phyloP scores from a whole-genome alignment of 2,888 invertebrate species.

The Teleiodes luculella region DNA sequence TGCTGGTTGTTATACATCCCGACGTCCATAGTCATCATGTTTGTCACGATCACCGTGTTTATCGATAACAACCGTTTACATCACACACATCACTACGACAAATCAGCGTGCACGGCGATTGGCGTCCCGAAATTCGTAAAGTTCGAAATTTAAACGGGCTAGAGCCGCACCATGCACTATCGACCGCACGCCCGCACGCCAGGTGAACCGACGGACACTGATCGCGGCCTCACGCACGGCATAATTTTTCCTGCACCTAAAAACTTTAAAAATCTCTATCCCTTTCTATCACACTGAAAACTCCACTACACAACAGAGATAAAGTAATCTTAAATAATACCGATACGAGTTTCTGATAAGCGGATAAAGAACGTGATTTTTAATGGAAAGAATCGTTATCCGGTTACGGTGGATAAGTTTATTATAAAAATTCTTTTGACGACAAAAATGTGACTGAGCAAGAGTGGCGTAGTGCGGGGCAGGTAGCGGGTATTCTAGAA shows the following conservation, averaged over 20 bases:
- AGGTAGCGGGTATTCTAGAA: conserved; percentile 48
- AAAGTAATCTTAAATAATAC: conserved; percentile 43
- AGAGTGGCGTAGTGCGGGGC: conserved; percentile 52
- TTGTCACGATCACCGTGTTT: conserved; percentile 58
- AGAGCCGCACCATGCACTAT: conserved; percentile 44
- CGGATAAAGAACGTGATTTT: conserved; percentile 48
- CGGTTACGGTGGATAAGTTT: conserved; percentile 37
- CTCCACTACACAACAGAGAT: conserved; percentile 41
- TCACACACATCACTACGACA: conserved; percentile 65
- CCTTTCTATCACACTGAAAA: conserved; percentile 39
- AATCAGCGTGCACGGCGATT: conserved; percentile 32
- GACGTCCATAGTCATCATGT: conserved; percentile 90
- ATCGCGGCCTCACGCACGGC: conserved; percentile 41
- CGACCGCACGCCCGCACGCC: conserved; percentile 63
- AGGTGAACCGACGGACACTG: conserved; percentile 65
- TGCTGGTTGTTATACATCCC: conserved; percentile 86
- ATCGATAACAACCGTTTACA: conserved; percentile 56
- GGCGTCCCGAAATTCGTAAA: conserved; percentile 45
- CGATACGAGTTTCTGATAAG: conserved; percentile 54
- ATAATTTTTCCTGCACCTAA: conserved; percentile 64
- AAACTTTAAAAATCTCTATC: conserved; percentile 46
- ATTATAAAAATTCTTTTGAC: conserved; percentile 39
- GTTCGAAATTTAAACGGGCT: conserved; percentile 47
- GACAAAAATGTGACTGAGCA: conserved; percentile 47
- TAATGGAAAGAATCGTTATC: conserved; percentile 38